Conservation (phyloP, 2,797 vertebrate genomes). For the Parauchenoglanis ngamensis region DNA sequence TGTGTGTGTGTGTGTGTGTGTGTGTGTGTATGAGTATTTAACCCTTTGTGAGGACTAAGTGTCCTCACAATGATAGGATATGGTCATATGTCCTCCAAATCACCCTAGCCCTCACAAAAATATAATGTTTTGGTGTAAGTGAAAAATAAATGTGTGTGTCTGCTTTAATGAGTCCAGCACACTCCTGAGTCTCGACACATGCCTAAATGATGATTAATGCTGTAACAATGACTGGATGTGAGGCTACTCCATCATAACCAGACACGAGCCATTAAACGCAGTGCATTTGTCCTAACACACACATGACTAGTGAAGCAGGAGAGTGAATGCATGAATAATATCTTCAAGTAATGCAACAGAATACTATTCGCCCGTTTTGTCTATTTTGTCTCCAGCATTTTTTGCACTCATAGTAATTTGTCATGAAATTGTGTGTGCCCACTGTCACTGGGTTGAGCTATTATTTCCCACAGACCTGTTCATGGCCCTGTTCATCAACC, state of each 20-base stretch:
- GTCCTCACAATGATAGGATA: neutral
- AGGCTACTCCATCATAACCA: constrained; percentile 10
- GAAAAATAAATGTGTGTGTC: neutral
- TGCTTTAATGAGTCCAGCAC: neutral
- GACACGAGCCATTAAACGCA: constrained; percentile 12
- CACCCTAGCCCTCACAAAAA: neutral
- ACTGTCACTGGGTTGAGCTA: neutral
- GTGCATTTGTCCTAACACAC: constrained; percentile 20
- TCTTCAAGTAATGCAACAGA: neutral
- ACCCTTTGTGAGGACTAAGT: neutral
- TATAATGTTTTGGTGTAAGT: neutral
- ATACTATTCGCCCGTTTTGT: neutral
- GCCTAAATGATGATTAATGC: constrained; percentile 22
- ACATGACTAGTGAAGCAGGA: neutral
- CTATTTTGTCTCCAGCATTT: neutral
- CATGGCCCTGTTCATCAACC: neutral
- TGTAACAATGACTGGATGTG: constrained; percentile 4
- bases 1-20: too few relatives aligned
- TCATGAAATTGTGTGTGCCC: constrained; percentile 2
- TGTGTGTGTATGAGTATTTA: neutral
- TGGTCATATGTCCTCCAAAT: neutral
- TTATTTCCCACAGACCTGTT: neutral
- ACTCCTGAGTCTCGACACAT: neutral
- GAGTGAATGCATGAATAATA: neutral
- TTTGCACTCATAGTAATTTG: neutral